phyloP scores from a whole-genome alignment of 2,888 invertebrate species.

The Oligia strigilis region DNA sequence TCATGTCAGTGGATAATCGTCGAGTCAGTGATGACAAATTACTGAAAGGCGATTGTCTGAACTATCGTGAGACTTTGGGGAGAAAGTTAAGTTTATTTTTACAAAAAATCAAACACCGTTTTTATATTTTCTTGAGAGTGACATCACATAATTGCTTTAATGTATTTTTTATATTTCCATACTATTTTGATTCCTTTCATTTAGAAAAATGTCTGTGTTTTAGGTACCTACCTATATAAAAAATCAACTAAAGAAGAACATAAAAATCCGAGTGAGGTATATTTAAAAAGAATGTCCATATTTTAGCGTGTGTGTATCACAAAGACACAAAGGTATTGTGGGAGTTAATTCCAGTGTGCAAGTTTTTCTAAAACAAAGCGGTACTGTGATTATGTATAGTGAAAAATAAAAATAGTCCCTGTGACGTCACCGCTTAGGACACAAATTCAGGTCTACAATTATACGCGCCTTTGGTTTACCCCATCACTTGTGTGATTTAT shows the following conservation, averaged over 20 bases:
- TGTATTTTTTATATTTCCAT: neutral
- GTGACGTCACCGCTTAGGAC: constrained; percentile 24
- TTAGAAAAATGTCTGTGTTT: constrained; percentile 9
- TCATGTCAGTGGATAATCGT: constrained; percentile 49
- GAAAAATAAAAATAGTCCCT: constrained; percentile 39
- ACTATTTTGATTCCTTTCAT: neutral
- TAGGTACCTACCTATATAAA: neutral
- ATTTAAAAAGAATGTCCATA: constrained; percentile 52
- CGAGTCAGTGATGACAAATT: constrained; percentile 47
- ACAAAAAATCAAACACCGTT: neutral
- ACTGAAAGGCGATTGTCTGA: constrained; percentile 2
- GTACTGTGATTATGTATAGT: constrained; percentile 32
- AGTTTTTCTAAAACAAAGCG: constrained; percentile 50
- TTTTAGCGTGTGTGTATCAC: constrained; percentile 47
- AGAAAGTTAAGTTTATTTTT: neutral
- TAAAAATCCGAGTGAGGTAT: constrained; percentile 32
- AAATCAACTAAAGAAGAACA: constrained; percentile 20
- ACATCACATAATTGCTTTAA: neutral
- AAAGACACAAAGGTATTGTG: constrained; percentile 56
- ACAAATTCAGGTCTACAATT: constrained; percentile 10
- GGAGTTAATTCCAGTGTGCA: constrained; percentile 40
- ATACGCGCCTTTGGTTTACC: neutral
- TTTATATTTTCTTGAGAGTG: neutral
- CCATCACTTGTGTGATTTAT: neutral
- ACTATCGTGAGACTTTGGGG: constrained; percentile 1